Percentiles rank a stretch among this genome's conserved stretches.
Conservation (phyloP, 2,888 invertebrate species). For the Torymus aiolomorphi region DNA sequence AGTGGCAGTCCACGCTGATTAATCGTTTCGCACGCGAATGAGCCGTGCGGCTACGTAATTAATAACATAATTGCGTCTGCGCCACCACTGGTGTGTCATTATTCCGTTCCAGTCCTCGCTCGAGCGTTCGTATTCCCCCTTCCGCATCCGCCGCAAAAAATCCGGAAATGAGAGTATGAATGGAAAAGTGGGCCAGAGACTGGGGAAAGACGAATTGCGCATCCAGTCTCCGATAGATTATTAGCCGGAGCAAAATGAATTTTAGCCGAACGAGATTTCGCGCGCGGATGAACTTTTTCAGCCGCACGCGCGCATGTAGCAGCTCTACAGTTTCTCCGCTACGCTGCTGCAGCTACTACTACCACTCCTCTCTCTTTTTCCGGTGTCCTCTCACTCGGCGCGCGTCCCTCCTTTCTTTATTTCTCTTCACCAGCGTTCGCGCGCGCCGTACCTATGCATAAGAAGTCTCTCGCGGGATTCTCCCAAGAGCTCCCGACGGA, state of each 20-base stretch:
- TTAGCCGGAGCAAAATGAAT: slow-evolving; percentile 33
- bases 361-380: neutral
- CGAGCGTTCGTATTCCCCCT: neutral
- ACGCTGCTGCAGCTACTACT: neutral
- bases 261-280: slow-evolving; percentile 12
- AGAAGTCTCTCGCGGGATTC: slow-evolving; percentile 52
- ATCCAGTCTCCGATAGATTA: slow-evolving; percentile 28
- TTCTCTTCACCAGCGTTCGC: slow-evolving; percentile 41
- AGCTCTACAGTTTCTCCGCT: neutral
- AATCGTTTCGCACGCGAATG: slow-evolving; percentile 4
- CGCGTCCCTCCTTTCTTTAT: slow-evolving; percentile 28
- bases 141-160: no score
- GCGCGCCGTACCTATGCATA: slow-evolving; percentile 44
- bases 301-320: neutral
- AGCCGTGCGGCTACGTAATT: slow-evolving; percentile 23
- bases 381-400: neutral
- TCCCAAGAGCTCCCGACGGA: slow-evolving; percentile 55
- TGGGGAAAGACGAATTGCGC: neutral
- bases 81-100: neutral
- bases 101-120: neutral
- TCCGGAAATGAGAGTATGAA: no score
- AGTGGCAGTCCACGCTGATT: neutral
- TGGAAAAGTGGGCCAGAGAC: no score
- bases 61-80: slow-evolving; percentile 11
- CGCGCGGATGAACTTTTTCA: neutral